These are phyloP conservation scores for Nasonia longicornis DNA, from an alignment of 1,140 invertebrate genomes.

Conservation along the genomic window DNA sequence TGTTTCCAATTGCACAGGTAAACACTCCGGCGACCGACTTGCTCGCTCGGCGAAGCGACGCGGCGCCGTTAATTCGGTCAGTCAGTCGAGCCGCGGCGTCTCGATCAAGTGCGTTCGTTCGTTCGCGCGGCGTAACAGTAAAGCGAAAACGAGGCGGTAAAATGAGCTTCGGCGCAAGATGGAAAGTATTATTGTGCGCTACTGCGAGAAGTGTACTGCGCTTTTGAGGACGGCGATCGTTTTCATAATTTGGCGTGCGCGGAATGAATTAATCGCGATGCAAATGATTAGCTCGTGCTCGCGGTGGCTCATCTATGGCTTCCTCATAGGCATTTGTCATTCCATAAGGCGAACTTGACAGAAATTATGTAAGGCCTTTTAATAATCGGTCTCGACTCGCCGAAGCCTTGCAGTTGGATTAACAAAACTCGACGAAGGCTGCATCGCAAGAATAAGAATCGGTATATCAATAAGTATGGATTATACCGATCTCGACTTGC, in stretches of 20 bases:
- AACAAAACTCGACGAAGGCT: not conserved
- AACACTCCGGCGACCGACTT: not conserved
- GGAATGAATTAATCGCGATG: no score
- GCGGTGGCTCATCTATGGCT: no score
- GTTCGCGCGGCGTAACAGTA: not conserved
- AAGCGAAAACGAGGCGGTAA: slow-evolving; percentile 2
- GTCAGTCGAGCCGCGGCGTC: not conserved
- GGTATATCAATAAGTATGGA: no score
- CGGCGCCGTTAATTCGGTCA: not conserved
- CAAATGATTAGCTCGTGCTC: no score
- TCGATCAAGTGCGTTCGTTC: not conserved
- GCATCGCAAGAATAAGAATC: not conserved
- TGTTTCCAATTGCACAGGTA: not conserved
- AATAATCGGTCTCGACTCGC: not conserved
- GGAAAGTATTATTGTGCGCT: not conserved
- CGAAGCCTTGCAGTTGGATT: not conserved
- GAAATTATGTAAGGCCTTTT: not conserved
- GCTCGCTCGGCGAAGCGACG: not conserved
- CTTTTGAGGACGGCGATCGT: not conserved
- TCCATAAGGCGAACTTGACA: no score
- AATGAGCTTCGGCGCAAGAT: not conserved
- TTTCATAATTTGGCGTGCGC: no score
- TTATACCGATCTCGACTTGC: no score
- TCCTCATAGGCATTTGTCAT: no score
- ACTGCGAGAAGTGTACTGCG: no score